Percentiles rank a stretch among this genome's conserved stretches.
Evolutionary conservation across 2,797 vertebrate genomes (phyloP).

Genomic region (Brachyalestes nurse): DNA sequence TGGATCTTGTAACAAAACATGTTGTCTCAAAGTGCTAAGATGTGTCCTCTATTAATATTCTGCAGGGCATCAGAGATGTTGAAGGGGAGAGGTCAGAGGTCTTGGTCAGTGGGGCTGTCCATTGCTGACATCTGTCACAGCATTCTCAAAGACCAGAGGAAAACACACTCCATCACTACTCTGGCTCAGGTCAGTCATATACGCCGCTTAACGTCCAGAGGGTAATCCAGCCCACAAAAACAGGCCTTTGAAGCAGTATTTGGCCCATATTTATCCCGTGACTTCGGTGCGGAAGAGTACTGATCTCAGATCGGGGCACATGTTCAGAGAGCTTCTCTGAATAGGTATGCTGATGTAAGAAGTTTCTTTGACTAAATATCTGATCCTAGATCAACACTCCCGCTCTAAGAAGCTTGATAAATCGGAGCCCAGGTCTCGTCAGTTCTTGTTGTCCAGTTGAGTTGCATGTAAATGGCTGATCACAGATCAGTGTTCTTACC

Average conservation of each 20-base stretch:
- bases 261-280: neutral
- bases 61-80: conserved; percentile 88
- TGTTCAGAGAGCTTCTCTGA: neutral
- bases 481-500: neutral
- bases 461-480: neutral
- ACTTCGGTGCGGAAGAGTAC: too few relatives aligned
- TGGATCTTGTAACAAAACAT: neutral
- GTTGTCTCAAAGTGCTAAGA: neutral
- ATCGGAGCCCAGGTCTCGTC: neutral
- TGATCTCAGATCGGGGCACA: too few relatives aligned
- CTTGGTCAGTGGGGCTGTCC: conserved; percentile 93
- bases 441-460: neutral
- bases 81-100: conserved; percentile 88
- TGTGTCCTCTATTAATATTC: conserved; percentile 6
- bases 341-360: neutral
- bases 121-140: conserved; percentile 91
- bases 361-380: neutral
- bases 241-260: neutral
- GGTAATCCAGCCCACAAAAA: neutral
- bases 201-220: neutral
- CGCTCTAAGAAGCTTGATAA: neutral
- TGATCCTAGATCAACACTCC: neutral
- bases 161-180: conserved; percentile 89
- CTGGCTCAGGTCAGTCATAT: conserved; percentile 86
- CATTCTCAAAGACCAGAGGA: conserved; percentile 85